Percentiles rank a stretch among this genome's conserved stretches.
phyloP scores from a whole-genome alignment of 2,888 invertebrate genomes.

The Drosophila colorata region DNA sequence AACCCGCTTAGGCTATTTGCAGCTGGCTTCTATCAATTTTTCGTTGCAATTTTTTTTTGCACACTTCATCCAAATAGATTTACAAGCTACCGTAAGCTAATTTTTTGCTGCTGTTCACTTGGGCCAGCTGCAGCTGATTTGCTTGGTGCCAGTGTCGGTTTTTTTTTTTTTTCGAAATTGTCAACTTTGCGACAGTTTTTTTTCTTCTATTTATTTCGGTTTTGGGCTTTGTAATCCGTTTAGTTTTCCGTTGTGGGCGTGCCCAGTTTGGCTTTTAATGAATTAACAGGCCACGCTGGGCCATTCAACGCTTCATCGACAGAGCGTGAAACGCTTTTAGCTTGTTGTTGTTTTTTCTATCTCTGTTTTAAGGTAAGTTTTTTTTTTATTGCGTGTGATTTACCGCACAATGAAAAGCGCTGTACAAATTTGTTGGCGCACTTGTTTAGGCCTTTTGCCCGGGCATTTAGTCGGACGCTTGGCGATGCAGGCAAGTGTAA shows the following conservation, averaged over 20 bases:
- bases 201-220: neutral
- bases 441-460: constrained; percentile 11
- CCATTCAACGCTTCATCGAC: constrained; percentile 73
- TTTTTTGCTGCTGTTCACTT: constrained; percentile 5
- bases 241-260: constrained; percentile 38
- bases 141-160: neutral
- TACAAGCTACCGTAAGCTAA: neutral
- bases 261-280: constrained; percentile 42
- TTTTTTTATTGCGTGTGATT: constrained; percentile 66
- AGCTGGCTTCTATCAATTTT: too few species aligned
- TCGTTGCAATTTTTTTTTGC: too few species aligned
- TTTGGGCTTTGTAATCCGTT: constrained; percentile 4
- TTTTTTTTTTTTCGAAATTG: constrained; percentile 4
- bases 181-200: constrained; percentile 25
- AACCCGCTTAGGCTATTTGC: too few species aligned
- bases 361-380: constrained; percentile 1
- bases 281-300: constrained; percentile 39
- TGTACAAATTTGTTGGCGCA: constrained; percentile 44
- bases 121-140: constrained; percentile 37
- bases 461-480: constrained; percentile 66
- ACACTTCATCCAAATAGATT: neutral
- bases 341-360: constrained; percentile 11
- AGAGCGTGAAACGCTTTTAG: constrained; percentile 76
- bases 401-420: constrained; percentile 66
- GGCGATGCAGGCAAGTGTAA: constrained; percentile 65